phyloP scores from a whole-genome alignment of 2,888 invertebrate species.

The Macrophya alboannulata region DNA sequence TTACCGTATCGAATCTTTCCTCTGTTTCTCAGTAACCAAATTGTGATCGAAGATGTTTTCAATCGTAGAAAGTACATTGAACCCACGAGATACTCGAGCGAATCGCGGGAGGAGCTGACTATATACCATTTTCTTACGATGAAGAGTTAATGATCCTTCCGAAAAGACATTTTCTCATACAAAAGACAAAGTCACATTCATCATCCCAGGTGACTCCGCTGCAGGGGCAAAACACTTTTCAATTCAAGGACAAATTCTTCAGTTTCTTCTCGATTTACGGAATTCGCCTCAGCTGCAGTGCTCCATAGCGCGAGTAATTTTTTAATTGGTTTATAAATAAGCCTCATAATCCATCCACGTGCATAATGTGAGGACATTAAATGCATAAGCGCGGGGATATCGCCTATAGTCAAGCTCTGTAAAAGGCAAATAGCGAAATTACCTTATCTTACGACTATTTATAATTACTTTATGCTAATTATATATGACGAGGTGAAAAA shows the following conservation, averaged over 20 bases:
- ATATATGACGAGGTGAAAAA: constrained; percentile 3
- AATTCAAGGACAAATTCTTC: constrained; percentile 4
- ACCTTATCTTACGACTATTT: constrained; percentile 19
- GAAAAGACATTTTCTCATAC: not conserved
- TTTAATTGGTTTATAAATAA: constrained; percentile 65
- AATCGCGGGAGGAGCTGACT: not conserved
- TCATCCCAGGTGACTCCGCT: not conserved
- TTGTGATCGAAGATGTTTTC: not conserved
- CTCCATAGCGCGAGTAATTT: constrained; percentile 8
- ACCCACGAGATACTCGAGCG: not conserved
- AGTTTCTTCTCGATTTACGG: not conserved
- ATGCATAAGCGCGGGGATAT: not conserved
- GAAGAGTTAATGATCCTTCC: not conserved
- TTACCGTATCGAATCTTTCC: not conserved
- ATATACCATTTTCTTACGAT: not conserved
- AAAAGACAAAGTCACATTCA: not conserved
- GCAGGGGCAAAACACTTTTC: not conserved
- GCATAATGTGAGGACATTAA: constrained; percentile 59
- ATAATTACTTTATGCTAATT: constrained; percentile 18
- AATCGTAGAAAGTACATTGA: not conserved
- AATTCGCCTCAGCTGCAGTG: constrained; percentile 16
- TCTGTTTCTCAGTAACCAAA: constrained; percentile 15
- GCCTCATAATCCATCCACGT: constrained; percentile 57
- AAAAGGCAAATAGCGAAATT: not conserved
- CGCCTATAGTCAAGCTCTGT: not conserved